Base-by-base conservation (phyloP, 1,140 invertebrate species). In the Cydia amplana region DNA sequence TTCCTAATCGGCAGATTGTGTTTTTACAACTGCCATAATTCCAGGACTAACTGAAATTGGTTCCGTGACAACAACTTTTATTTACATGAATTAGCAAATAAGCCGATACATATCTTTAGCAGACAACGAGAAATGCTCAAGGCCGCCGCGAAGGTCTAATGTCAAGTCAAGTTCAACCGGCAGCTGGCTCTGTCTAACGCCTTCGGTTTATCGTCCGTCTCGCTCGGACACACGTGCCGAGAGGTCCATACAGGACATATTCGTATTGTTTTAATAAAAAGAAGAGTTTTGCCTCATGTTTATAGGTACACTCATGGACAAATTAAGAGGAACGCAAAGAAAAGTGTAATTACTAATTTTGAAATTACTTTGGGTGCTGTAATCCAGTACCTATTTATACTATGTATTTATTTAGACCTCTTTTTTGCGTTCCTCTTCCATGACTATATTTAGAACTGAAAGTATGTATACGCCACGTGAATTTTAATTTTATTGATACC, bases 161-260 rank as follows among this genome's bases (percentile, higher is more conserved):
- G 55, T 60, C 55, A 23, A 60, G 7, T 60, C 55, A 60, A 60
- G 55, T 60, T 60, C 55, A 60, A 60, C 55, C 49, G 49, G 49
- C 55, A 7, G 7, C 55, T 60, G 9, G 23, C 55, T 23, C 20
- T 23, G 7, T 60, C 55, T 12, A 20, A 3, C 55, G 9, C 10
- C 18, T 60, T 60, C 9, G 1, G 18, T 60, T 16, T n/a, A 60
- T 23, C 55, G 55, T 23, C 9, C n/a, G 7, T 60, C 55, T 23
- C 55, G 55, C 55, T 60, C 7, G 2, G 2, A 20, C 51, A 18
- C 51, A 55, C 55, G 55, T 60, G 55, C 55, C 55, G 23, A 20
- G 18, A 60, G 55, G 55, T 60, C 20, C 20, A 20, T 60, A 60
- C 23, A 60, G 55, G 55, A 60, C 18, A 23, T 60, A 60, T 60